Percentiles rank a stretch among this genome's conserved stretches.
Evolutionary conservation across 2,888 invertebrate genomes (phyloP).

Genomic region (Palloptera scutellata): DNA sequence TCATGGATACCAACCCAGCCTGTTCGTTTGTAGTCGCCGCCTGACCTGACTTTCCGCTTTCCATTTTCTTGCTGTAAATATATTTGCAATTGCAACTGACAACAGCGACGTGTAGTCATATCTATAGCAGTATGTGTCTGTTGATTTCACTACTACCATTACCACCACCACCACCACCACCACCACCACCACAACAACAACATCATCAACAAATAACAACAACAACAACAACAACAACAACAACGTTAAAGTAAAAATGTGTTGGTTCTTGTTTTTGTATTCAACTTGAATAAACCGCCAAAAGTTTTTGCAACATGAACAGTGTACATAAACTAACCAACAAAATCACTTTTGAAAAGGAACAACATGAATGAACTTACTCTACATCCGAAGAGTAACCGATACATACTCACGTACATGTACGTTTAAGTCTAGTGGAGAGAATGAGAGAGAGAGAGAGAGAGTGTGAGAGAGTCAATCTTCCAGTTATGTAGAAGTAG

Average conservation of each 20-base stretch:
- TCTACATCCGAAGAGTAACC: not conserved
- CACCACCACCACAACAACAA: too few species aligned
- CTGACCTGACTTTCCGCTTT: not conserved
- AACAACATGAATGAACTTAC: not conserved
- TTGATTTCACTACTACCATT: too few species aligned
- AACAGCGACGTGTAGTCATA: too few species aligned
- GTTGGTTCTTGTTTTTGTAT: slow-evolving; percentile 5
- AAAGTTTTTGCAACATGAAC: slow-evolving; percentile 36
- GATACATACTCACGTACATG: too few species aligned
- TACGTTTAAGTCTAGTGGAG: too few species aligned
- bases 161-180: too few species aligned
- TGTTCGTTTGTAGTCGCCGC: not conserved
- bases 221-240: too few species aligned
- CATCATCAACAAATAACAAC: too few species aligned
- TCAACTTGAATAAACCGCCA: slow-evolving; percentile 33
- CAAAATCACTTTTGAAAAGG: slow-evolving; percentile 44
- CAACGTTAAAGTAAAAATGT: too few species aligned
- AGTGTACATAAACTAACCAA: slow-evolving; percentile 44
- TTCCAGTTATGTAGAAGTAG: too few species aligned
- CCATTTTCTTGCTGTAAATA: slow-evolving; percentile 11
- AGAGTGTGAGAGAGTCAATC: not conserved
- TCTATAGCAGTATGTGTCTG: too few species aligned
- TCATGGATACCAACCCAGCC: not conserved
- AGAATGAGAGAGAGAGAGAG: too few species aligned
- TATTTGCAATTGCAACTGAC: slow-evolving; percentile 36